Evolutionary conservation across 2,797 vertebrate species (phyloP).

Genomic region (Acrossocheilus wenchowensis): DNA sequence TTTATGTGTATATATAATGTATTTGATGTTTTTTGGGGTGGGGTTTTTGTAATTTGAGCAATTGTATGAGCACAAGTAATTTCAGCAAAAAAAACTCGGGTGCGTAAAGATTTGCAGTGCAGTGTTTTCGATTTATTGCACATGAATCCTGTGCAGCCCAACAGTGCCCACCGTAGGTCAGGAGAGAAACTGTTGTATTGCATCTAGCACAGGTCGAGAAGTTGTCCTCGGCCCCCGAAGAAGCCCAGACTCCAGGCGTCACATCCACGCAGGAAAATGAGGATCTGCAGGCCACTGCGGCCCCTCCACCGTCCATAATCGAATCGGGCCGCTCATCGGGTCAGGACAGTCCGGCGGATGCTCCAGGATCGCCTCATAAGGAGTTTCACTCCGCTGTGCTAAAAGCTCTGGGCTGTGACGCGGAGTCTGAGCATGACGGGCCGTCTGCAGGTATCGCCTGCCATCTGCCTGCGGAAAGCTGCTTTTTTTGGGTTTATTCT

Average conservation of each 20-base stretch:
- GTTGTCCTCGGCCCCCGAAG: slow-evolving; percentile 61
- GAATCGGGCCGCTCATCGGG: slow-evolving; percentile 47
- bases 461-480: slow-evolving; percentile 35
- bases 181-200: slow-evolving; percentile 69
- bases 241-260: slow-evolving; percentile 44
- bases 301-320: slow-evolving; percentile 47
- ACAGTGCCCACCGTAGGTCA: slow-evolving; percentile 26
- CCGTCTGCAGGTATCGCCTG: slow-evolving; percentile 80
- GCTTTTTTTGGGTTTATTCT: slow-evolving; percentile 38
- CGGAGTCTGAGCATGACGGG: slow-evolving; percentile 68
- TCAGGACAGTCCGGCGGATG: slow-evolving; percentile 12
- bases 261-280: slow-evolving; percentile 22
- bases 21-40: background rate
- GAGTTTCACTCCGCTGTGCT: slow-evolving; percentile 85
- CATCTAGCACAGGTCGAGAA: slow-evolving; percentile 67
- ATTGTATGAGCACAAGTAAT: background rate
- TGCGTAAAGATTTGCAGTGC: background rate
- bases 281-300: slow-evolving; percentile 45
- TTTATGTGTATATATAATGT: background rate
- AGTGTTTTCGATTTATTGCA: background rate
- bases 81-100: too few relatives aligned
- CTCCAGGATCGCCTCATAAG: slow-evolving; percentile 75
- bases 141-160: background rate
- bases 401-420: slow-evolving; percentile 76
- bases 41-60: background rate